phyloP scores from a whole-genome alignment of 2,888 invertebrate species.

The Epinotia demarniana region DNA sequence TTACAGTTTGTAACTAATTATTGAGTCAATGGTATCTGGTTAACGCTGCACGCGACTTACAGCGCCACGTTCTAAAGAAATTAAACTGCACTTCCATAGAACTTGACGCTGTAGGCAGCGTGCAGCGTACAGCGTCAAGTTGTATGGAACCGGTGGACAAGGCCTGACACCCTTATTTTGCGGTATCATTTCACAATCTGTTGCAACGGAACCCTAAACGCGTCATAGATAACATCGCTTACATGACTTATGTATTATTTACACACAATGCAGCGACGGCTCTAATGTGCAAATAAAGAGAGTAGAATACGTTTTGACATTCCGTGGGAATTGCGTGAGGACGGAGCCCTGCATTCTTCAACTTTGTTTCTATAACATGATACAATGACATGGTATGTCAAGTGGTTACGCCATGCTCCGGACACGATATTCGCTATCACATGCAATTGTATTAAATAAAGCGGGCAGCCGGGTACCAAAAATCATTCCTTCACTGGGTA shows the following conservation, averaged over 20 bases:
- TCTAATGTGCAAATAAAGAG: slow-evolving; percentile 68
- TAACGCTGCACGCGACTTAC: too few species aligned
- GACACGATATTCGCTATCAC: slow-evolving; percentile 22
- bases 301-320: slow-evolving; percentile 71
- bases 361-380: slow-evolving; percentile 22
- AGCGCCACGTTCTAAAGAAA: too few species aligned
- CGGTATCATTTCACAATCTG: not conserved
- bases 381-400: slow-evolving; percentile 25
- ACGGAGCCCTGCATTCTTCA: slow-evolving; percentile 28
- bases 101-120: too few species aligned
- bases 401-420: slow-evolving; percentile 21
- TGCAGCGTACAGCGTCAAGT: too few species aligned
- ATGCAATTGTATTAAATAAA: not conserved
- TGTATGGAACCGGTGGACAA: too few species aligned
- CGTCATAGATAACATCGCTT: slow-evolving; percentile 60
- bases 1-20: too few species aligned
- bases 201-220: slow-evolving; percentile 30
- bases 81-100: too few species aligned
- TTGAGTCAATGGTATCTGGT: too few species aligned
- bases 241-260: slow-evolving; percentile 63
- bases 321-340: slow-evolving; percentile 66
- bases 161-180: not conserved
- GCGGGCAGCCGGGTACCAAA: not conserved
- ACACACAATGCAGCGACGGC: slow-evolving; percentile 62
- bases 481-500: not conserved